phyloP scores from a whole-genome alignment of 2,888 invertebrate species.

The Hydraecia micacea region DNA sequence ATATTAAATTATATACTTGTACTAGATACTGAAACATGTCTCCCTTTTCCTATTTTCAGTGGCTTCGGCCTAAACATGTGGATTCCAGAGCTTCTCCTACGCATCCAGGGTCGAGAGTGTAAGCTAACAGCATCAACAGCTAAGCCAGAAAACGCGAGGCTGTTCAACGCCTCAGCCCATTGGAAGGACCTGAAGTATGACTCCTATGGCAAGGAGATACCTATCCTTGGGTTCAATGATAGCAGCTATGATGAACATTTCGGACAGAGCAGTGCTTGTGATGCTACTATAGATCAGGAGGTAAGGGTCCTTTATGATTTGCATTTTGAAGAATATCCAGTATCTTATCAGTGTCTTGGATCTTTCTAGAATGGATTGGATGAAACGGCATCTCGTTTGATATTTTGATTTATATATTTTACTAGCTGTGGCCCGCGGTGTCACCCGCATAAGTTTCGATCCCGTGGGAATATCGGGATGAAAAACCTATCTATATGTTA shows the following conservation, averaged over 20 bases:
- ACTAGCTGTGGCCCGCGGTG: no score
- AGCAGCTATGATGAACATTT: slow-evolving; percentile 65
- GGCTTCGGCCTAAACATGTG: slow-evolving; percentile 93
- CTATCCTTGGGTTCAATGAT: slow-evolving; percentile 69
- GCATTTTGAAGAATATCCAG: no score
- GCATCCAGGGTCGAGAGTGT: slow-evolving; percentile 85
- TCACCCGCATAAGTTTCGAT: no score
- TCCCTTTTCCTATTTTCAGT: slow-evolving; percentile 79
- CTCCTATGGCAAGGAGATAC: slow-evolving; percentile 74
- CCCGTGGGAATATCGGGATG: no score
- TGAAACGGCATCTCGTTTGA: no score
- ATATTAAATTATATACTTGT: neutral
- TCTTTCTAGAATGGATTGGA: no score
- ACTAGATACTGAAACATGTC: neutral
- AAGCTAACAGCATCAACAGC: slow-evolving; percentile 77
- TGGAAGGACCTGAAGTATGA: slow-evolving; percentile 88
- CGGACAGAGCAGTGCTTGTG: slow-evolving; percentile 71
- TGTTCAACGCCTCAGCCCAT: slow-evolving; percentile 75
- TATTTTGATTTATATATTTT: no score
- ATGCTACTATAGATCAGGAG: slow-evolving; percentile 80
- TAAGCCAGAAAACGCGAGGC: slow-evolving; percentile 75
- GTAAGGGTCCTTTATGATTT: slow-evolving; percentile 66
- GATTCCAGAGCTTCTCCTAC: slow-evolving; percentile 94
- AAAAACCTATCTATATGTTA: no score
- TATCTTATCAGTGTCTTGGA: no score